These are phyloP conservation scores for Idris sp. DNA, from an alignment of 1,140 invertebrate genomes.

Conservation along the genomic window DNA sequence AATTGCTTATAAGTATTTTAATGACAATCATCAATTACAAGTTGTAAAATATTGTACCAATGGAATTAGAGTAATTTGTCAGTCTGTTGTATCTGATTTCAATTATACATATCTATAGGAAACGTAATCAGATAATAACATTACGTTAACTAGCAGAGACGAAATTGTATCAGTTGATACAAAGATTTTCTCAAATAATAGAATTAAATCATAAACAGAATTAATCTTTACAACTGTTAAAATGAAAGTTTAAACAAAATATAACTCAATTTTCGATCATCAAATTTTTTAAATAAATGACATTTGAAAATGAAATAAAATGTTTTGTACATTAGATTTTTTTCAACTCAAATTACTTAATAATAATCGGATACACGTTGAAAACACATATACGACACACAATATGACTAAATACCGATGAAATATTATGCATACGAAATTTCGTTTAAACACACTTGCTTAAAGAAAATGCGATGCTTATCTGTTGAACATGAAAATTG, in stretches of 20 bases:
- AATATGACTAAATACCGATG: no score
- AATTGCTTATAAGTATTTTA: background rate
- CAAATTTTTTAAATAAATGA: no score
- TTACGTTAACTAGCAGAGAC: constrained; percentile 22
- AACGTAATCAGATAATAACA: constrained; percentile 36
- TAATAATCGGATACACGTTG: no score
- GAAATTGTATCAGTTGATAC: constrained; percentile 14
- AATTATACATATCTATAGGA: constrained; percentile 29
- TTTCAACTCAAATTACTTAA: no score
- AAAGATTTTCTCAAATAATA: background rate
- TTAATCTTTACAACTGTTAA: no score
- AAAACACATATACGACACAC: no score
- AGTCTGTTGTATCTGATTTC: constrained; percentile 40
- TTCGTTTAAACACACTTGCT: background rate
- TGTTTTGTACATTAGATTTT: no score
- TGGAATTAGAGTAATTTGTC: constrained; percentile 32
- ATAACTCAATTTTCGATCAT: no score
- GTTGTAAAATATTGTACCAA: constrained; percentile 3
- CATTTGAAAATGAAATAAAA: no score
- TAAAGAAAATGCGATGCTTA: constrained; percentile 45
- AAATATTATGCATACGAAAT: no score
- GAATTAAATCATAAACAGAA: no score
- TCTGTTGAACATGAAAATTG: constrained; percentile 50
- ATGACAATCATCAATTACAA: background rate
- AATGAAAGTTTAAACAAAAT: no score